Percentiles rank a stretch among this genome's conserved stretches.
phyloP scores from a whole-genome alignment of 1,140 invertebrate species.

The Zaprionus ornatus region DNA sequence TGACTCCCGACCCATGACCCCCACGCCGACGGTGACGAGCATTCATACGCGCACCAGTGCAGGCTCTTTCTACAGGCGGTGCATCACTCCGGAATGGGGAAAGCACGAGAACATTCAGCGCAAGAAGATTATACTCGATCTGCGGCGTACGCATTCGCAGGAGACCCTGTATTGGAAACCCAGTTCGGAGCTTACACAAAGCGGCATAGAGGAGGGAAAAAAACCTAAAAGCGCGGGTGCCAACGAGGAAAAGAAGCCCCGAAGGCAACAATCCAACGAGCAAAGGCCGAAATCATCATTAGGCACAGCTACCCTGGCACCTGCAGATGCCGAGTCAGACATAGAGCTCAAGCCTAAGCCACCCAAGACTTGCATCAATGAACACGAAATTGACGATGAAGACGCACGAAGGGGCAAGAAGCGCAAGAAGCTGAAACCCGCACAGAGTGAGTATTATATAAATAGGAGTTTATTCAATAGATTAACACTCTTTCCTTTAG shows the following conservation, averaged over 20 bases:
- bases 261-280: constrained; percentile 63
- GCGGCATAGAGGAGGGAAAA: constrained; percentile 63
- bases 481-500: constrained; percentile 15
- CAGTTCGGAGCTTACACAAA: constrained; percentile 78
- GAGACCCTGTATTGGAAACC: constrained; percentile 83
- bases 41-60: constrained; percentile 84
- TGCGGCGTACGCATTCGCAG: constrained; percentile 76
- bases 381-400: constrained; percentile 67
- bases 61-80: constrained; percentile 83
- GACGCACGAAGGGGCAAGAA: constrained; percentile 77
- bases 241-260: constrained; percentile 70
- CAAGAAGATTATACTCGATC: constrained; percentile 81
- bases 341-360: constrained; percentile 47
- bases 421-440: constrained; percentile 73
- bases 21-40: constrained; percentile 89
- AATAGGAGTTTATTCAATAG: background rate
- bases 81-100: constrained; percentile 85
- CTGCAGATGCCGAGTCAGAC: constrained; percentile 31
- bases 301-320: constrained; percentile 48
- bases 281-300: constrained; percentile 75
- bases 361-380: constrained; percentile 74
- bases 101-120: constrained; percentile 79
- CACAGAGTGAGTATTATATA: constrained; percentile 47
- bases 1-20: constrained; percentile 90
- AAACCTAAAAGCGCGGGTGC: constrained; percentile 74